phyloP scores from a whole-genome alignment of 64 coral and sea anemone species.

The Acropora yongei region DNA sequence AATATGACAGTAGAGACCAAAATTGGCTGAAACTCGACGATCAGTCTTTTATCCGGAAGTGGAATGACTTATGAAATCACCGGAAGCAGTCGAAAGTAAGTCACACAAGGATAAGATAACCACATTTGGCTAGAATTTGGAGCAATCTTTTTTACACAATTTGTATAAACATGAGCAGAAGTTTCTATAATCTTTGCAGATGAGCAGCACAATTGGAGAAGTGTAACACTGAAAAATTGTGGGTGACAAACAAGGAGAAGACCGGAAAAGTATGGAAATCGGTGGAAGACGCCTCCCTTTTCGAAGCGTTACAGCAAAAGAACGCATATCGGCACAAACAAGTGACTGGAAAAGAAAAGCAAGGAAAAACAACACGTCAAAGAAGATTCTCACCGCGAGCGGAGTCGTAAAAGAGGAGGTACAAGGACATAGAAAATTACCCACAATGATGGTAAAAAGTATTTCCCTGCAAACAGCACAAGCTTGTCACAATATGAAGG shows the following conservation, averaged over 20 bases:
- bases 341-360: conserved; percentile 21
- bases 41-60: neutral
- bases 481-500: no score
- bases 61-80: neutral
- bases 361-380: neutral
- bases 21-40: neutral
- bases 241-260: neutral
- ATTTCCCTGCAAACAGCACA: neutral
- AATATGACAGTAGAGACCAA: neutral
- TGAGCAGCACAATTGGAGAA: neutral
- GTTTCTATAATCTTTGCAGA: neutral
- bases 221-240: neutral
- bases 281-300: neutral
- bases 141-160: neutral
- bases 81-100: neutral
- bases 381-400: neutral
- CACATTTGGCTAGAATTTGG: conserved; percentile 1
- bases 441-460: neutral
- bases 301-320: neutral
- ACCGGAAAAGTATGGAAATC: neutral
- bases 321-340: neutral
- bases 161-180: neutral
- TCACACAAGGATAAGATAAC: neutral
- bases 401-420: neutral
- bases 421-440: neutral